These are phyloP conservation scores for Acanthochromis polyacanthus DNA, from an alignment of 2,113 vertebrate genomes.

Conservation along the genomic window DNA sequence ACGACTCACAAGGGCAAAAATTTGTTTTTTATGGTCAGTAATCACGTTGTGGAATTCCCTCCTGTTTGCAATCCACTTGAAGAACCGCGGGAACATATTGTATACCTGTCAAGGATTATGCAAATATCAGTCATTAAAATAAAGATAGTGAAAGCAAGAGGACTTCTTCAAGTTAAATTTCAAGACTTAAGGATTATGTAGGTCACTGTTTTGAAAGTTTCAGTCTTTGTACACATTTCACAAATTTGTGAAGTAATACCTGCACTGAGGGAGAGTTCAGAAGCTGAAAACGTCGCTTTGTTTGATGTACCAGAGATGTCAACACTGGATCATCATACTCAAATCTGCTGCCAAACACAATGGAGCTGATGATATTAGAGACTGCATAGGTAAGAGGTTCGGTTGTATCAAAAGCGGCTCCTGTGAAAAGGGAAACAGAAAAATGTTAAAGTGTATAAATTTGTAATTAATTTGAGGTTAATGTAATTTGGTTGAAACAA, in stretches of 20 bases:
- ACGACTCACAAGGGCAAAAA: neutral
- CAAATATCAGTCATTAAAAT: neutral
- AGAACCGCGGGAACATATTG: conserved; percentile 52
- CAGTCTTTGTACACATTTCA: neutral
- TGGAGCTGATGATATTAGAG: conserved; percentile 67
- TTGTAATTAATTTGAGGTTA: too few species aligned
- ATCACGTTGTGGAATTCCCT: fast-evolving
- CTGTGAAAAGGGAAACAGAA: neutral
- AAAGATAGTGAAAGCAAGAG: neutral
- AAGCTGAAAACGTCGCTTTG: neutral
- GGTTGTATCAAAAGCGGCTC: conserved; percentile 2
- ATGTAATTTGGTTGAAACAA: too few species aligned
- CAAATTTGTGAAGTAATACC: conserved; percentile 12
- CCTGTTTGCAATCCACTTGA: neutral
- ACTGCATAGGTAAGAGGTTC: neutral
- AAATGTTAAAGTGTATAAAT: too few species aligned
- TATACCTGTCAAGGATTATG: conserved; percentile 41
- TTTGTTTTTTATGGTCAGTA: neutral
- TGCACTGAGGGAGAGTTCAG: neutral
- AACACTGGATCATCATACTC: conserved; percentile 62
- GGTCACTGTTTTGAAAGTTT: too few species aligned
- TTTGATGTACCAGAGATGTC: conserved; percentile 15
- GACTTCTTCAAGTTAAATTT: too few species aligned
- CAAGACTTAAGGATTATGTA: too few species aligned
- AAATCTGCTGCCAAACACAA: conserved; percentile 69